Conservation (phyloP, 1,140 invertebrate genomes). For the Halictus rubicundus region DNA sequence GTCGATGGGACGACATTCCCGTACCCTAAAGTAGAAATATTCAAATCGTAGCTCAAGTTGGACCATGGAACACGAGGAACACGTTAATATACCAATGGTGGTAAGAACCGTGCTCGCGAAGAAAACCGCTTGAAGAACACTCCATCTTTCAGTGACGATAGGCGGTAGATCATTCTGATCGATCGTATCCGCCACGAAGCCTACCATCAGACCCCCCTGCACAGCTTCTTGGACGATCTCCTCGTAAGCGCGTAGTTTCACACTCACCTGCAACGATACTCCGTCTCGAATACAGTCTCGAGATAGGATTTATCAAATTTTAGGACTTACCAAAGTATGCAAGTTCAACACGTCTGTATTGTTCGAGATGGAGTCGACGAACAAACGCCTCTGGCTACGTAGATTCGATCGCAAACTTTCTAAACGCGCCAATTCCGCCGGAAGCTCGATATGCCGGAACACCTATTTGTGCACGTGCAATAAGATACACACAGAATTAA, state of each 20-base stretch:
- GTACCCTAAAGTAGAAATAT: conserved; percentile 86
- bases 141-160: conserved; percentile 85
- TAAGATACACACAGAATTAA: background rate
- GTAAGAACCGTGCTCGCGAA: conserved; percentile 92
- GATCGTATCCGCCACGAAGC: conserved; percentile 40
- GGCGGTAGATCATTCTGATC: conserved; percentile 67
- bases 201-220: conserved; percentile 82
- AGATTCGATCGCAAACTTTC: conserved; percentile 80
- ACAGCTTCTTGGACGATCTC: conserved; percentile 83
- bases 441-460: conserved; percentile 87
- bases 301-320: conserved; percentile 77
- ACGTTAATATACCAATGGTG: conserved; percentile 82
- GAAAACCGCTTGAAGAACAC: conserved; percentile 89
- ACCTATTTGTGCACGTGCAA: conserved; percentile 81
- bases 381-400: conserved; percentile 77
- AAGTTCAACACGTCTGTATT: conserved; percentile 82
- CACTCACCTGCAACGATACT: conserved; percentile 57
- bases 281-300: background rate
- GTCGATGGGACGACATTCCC: conserved; percentile 97
- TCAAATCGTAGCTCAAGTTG: too few species aligned
- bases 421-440: conserved; percentile 85
- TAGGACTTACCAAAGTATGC: conserved; percentile 79
- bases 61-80: background rate
- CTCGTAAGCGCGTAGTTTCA: conserved; percentile 68
- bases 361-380: conserved; percentile 82